Base-by-base conservation (phyloP, 2,113 vertebrate genomes). In the Neoarius graeffei region DNA sequence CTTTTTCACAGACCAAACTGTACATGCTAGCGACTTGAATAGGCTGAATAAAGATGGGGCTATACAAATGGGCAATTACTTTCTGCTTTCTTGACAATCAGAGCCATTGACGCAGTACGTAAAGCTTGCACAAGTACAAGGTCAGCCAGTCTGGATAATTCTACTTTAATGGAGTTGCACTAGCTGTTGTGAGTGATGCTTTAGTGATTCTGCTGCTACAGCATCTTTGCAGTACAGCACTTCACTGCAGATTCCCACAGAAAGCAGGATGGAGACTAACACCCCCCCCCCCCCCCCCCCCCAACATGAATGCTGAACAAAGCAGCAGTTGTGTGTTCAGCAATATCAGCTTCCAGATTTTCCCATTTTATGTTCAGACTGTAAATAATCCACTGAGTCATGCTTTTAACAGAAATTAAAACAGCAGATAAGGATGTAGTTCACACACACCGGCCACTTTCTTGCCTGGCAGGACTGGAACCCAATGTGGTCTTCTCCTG, bases 171-270 rank as follows among this genome's bases (percentile, higher is more conserved):
- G 79, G 62, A 48, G 52, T 42, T 82, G 86, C 15, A 50, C 14
- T 67, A 59, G 19, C 30, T 87, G 86, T 11, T 15, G 20, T 82
- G 20, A 27, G 30, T n/a, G 17, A 71, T 1, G 66, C 80, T 69
- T 71, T 19, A 56, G 48, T 77, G 81, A 83, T 83, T 50, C 62
- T 81, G 76, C 62, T 69, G 60, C 77, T 67, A 25, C 62, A 69
- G 85, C 62, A 86, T 81, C 48, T 69, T 81, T 57, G 77, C 62
- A 17, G 76, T 86, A 76, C 57, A 50, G 71, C 73, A 77, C 30
- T 17, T 60, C 35, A 73, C 67, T 85, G 73, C 60, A 83, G 81
- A 62, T 83, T 83, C 10, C 35, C 60, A 83, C 59, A 83, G 48
- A 83, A 64, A 66, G 20, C 27, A 48, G 35, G 20, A 83, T n/a